Conservation (phyloP, 2,113 vertebrate genomes). For the Dendropsophus ebraccatus region DNA sequence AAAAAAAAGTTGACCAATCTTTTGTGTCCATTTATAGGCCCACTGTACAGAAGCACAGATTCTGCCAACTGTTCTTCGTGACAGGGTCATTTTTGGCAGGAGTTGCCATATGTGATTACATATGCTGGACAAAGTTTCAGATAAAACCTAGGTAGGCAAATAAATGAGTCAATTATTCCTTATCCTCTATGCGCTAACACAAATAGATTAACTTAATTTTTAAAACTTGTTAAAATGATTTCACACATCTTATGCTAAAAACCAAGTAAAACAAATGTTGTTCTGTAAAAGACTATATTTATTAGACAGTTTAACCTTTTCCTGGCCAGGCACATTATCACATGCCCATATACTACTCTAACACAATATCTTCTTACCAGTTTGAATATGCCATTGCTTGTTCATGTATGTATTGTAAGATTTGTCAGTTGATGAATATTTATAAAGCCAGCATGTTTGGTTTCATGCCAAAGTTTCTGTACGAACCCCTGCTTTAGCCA, state of each 20-base stretch:
- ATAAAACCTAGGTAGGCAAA: slow-evolving; percentile 21
- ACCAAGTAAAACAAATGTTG: neutral
- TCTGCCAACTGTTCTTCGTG: slow-evolving; percentile 21
- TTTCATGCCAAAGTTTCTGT: too few species aligned
- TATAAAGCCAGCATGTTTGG: too few species aligned
- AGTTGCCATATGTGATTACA: slow-evolving; percentile 36
- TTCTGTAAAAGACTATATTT: slow-evolving; percentile 32
- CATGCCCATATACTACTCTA: too few species aligned
- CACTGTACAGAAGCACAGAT: neutral
- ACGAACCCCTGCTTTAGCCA: too few species aligned
- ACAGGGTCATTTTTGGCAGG: slow-evolving; percentile 20
- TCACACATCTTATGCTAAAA: neutral
- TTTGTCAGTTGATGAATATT: too few species aligned
- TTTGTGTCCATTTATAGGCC: neutral
- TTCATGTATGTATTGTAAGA: too few species aligned
- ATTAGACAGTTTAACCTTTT: too few species aligned
- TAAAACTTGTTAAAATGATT: neutral
- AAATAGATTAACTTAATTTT: neutral
- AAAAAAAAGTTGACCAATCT: slow-evolving; percentile 1
- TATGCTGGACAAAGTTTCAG: slow-evolving; percentile 34
- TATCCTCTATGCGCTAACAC: neutral
- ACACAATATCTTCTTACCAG: too few species aligned
- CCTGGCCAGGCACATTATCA: too few species aligned
- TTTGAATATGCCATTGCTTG: too few species aligned
- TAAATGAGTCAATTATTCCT: neutral